Evolutionary conservation across 1,140 invertebrate genomes (phyloP).

Genomic region (Drosophila ogumai): DNA sequence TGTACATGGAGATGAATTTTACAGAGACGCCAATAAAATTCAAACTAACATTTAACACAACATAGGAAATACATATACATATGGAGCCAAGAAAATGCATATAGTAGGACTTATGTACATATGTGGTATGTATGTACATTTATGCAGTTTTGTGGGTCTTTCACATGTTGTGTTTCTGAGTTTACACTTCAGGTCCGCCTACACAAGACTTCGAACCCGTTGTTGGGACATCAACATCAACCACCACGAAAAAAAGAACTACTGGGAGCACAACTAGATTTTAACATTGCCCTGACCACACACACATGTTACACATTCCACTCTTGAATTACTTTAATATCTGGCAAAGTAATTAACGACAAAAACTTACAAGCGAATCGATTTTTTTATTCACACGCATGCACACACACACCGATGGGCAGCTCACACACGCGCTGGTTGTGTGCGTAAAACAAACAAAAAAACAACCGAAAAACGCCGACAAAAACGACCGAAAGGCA

Average conservation of each 20-base stretch:
- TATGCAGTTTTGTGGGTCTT: conserved; percentile 21
- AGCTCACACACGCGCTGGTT: conserved; percentile 18
- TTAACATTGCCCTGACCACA: conserved; percentile 11
- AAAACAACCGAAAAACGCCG: conserved; percentile 75
- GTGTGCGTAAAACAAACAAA: conserved; percentile 63
- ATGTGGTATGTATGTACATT: no score
- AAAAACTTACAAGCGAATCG: conserved; percentile 73
- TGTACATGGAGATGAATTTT: neutral
- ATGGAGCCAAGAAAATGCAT: neutral
- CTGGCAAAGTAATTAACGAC: conserved; percentile 53
- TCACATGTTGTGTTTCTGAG: conserved; percentile 32
- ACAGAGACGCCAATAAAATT: neutral
- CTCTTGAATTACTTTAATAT: conserved; percentile 54
- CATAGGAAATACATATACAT: neutral
- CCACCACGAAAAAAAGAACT: conserved; percentile 20
- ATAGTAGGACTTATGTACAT: neutral
- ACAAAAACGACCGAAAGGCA: conserved; percentile 32
- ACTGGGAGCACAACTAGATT: conserved; percentile 23
- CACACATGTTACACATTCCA: conserved; percentile 52
- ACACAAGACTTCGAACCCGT: conserved; percentile 63
- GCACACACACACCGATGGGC: conserved; percentile 20
- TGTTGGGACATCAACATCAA: conserved; percentile 31
- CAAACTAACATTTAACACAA: neutral
- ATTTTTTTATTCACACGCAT: conserved; percentile 62
- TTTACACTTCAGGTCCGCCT: conserved; percentile 73